A percentile compares a stretch with the other conserved stretches of the same genome.
Evolutionary conservation across 2,113 vertebrate genomes (phyloP).

Genomic region (Eonycteris spelaea): DNA sequence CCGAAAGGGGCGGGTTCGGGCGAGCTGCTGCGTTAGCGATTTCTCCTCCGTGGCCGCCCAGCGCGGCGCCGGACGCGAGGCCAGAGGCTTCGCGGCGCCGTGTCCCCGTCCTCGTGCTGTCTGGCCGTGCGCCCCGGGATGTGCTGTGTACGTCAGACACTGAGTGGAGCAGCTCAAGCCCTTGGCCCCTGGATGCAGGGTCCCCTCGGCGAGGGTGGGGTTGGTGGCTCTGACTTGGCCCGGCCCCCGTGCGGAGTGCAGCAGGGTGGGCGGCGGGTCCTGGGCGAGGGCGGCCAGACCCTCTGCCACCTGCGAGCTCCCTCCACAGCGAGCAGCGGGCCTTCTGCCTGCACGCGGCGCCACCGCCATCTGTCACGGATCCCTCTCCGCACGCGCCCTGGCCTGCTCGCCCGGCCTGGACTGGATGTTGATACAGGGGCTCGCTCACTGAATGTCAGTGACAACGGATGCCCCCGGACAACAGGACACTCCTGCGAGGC

Average conservation of each 20-base stretch:
- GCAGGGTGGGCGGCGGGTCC: not conserved
- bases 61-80: fast-evolving
- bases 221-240: not conserved
- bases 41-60: fast-evolving
- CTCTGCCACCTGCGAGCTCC: not conserved
- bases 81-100: fast-evolving
- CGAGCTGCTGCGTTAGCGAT: not conserved
- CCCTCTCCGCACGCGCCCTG: no score
- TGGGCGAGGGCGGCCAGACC: no score
- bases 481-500: not conserved
- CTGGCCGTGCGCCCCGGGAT: fast-evolving
- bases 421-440: not conserved
- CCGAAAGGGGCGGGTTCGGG: not conserved
- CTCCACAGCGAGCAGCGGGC: no score
- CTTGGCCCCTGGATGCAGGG: not conserved
- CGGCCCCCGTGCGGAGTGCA: not conserved
- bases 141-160: not conserved
- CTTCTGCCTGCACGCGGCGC: not conserved
- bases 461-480: not conserved
- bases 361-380: not conserved
- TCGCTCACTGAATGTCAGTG: fast-evolving
- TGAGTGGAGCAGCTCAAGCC: not conserved
- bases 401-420: not conserved
- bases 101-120: fast-evolving
- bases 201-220: not conserved